Evolutionary conservation across 1,140 invertebrate species (phyloP), one percentile per base, ranked within the genome.

Genomic region (Heliconius congener): DNA sequence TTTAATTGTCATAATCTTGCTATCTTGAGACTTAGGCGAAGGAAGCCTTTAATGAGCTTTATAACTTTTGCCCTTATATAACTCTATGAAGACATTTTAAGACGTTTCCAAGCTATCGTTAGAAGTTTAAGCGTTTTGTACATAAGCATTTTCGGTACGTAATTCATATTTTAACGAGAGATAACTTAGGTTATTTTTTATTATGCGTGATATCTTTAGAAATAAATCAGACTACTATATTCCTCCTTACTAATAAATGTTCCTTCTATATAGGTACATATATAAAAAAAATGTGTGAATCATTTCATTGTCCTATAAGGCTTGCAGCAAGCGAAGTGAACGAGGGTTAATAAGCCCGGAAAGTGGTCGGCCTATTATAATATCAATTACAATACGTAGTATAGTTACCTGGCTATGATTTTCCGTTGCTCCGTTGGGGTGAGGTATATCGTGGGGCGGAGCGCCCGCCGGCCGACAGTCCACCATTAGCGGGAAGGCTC

Each of bases 401-500:
- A 19, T 18, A 19, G 1, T 76, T 71, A 93, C 91, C 88, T 91
- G 90, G 37, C 81, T 85, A 73, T 88, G 88, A 39, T 89, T 86
- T 1, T 91, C 90, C 11, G 83, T 84, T 34, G 87, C 81, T 13
- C 87, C 87, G 81, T 88, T 89, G 66, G 83, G 66, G 60, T 87
- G 88, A 71, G 84, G 37, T 76, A 87, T 79, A 46, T 91, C 89
- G 76, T 90, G 88, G 84, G 90, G 86, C 86, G 87, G 81, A 85
- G 87, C 85, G 78, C 89, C 91, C 88, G 89, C 86, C 76, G 88
- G 87, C 81, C 92, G 86, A 81, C 89, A 90, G 88, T 93, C 92
- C 85, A 93, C 91, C 92, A 94, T 94, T 73, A 93, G 89, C 85
- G 92, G 92, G 76, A 92, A 83, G 52, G 91, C 87, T 85, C 87